A percentile compares a stretch with the other conserved stretches of the same genome.
These are phyloP conservation scores for Acleris emargana DNA, from an alignment of 2,888 invertebrate genomes.

Conservation along the genomic window DNA sequence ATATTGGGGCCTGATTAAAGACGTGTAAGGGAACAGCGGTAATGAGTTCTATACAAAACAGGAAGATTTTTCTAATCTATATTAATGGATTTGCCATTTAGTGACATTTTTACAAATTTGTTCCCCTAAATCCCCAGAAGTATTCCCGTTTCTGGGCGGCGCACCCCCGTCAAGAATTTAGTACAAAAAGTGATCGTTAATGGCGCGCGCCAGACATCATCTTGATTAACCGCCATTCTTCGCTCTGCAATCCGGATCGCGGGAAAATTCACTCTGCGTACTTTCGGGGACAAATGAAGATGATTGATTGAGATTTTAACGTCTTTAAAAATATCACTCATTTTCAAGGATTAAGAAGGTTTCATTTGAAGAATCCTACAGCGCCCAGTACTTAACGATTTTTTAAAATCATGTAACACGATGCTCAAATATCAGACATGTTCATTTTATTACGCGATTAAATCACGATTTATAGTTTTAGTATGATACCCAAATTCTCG, in stretches of 20 bases:
- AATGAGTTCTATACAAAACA: too few species aligned
- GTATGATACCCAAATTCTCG: too few species aligned
- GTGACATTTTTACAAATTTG: slow-evolving; percentile 8
- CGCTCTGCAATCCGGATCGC: slow-evolving; percentile 24
- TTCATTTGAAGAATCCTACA: too few species aligned
- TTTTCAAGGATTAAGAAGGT: not conserved
- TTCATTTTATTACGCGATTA: too few species aligned
- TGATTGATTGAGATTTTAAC: slow-evolving; percentile 22
- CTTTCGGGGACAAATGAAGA: slow-evolving; percentile 11
- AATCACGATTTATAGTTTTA: too few species aligned
- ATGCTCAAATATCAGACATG: not conserved
- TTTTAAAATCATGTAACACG: slow-evolving; percentile 1
- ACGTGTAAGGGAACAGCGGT: too few species aligned
- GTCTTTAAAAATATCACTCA: slow-evolving; percentile 2
- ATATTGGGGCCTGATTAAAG: too few species aligned
- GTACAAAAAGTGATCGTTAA: slow-evolving; percentile 35
- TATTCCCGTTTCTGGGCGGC: slow-evolving; percentile 20
- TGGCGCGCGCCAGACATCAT: slow-evolving; percentile 33
- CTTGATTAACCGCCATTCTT: slow-evolving; percentile 37
- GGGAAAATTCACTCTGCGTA: slow-evolving; percentile 26
- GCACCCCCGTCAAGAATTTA: slow-evolving; percentile 33
- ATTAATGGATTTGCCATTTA: too few species aligned
- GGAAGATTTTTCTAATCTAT: too few species aligned
- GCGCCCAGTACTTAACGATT: not conserved
- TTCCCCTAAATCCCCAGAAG: slow-evolving; percentile 26